Evolutionary conservation across 64 coral and sea anemone species (phyloP).

Genomic region (Dendronephthya gigantea): DNA sequence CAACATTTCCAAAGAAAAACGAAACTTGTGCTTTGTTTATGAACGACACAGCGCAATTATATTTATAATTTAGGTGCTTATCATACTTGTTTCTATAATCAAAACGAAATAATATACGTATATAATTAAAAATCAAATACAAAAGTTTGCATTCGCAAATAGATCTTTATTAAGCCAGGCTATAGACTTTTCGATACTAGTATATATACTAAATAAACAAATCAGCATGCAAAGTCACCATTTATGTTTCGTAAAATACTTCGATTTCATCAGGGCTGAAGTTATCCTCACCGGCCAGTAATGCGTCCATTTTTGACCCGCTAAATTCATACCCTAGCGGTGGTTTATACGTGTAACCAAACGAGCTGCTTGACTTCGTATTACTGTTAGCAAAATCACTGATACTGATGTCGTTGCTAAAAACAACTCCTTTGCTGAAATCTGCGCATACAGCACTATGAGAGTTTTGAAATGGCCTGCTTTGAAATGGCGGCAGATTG

Average conservation of each 20-base stretch:
- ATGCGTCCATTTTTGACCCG: not conserved
- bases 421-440: not conserved
- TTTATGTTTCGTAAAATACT: not conserved
- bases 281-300: not conserved
- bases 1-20: too few species aligned
- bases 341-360: not conserved
- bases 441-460: not conserved
- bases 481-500: not conserved
- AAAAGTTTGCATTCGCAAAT: too few species aligned
- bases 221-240: too few species aligned
- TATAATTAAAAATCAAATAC: too few species aligned
- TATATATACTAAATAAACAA: too few species aligned
- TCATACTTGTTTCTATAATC: too few species aligned
- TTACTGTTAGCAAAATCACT: not conserved
- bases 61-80: too few species aligned
- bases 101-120: too few species aligned
- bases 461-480: not conserved
- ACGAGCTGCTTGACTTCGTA: not conserved
- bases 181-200: too few species aligned
- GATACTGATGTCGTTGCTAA: not conserved
- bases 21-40: too few species aligned
- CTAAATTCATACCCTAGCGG: not conserved
- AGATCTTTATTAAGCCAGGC: too few species aligned
- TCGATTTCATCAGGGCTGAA: not conserved
- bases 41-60: too few species aligned